A percentile compares a stretch with the other conserved stretches of the same genome.
These are phyloP conservation scores for Pandemis corylana DNA, from an alignment of 2,888 invertebrate genomes.

Conservation along the genomic window DNA sequence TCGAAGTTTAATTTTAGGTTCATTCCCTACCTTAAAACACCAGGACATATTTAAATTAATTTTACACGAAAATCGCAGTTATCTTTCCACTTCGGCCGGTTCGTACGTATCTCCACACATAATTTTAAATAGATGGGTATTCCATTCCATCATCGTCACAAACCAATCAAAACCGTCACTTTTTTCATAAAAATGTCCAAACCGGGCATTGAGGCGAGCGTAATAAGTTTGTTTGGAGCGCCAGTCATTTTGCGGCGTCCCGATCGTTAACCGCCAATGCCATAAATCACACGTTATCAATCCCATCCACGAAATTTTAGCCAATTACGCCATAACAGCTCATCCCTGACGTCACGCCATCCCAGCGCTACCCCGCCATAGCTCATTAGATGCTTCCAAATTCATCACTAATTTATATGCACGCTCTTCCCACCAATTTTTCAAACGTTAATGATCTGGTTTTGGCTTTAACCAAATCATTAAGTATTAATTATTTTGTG, in stretches of 20 bases:
- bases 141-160: background rate
- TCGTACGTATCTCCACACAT: background rate
- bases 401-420: slow-evolving; percentile 42
- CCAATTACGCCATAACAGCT: slow-evolving; percentile 68
- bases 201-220: slow-evolving; percentile 6
- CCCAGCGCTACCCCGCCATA: slow-evolving; percentile 12
- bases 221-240: slow-evolving; percentile 46
- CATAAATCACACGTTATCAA: slow-evolving; percentile 81
- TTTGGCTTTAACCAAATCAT: slow-evolving; percentile 1
- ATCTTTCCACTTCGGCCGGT: background rate
- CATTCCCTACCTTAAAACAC: too few relatives aligned
- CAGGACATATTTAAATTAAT: background rate
- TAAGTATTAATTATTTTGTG: background rate
- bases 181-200: slow-evolving; percentile 2
- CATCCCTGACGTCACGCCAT: slow-evolving; percentile 54
- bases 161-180: slow-evolving; percentile 6
- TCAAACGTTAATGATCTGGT: background rate
- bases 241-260: slow-evolving; percentile 43
- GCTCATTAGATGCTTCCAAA: slow-evolving; percentile 35
- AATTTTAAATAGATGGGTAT: background rate
- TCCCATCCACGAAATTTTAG: slow-evolving; percentile 72
- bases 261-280: slow-evolving; percentile 64
- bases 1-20: too few relatives aligned
- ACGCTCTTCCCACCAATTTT: slow-evolving; percentile 25
- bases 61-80: background rate